Percentiles rank a stretch among this genome's conserved stretches.
phyloP scores from a whole-genome alignment of 1,140 invertebrate species.

The Ips typographus region DNA sequence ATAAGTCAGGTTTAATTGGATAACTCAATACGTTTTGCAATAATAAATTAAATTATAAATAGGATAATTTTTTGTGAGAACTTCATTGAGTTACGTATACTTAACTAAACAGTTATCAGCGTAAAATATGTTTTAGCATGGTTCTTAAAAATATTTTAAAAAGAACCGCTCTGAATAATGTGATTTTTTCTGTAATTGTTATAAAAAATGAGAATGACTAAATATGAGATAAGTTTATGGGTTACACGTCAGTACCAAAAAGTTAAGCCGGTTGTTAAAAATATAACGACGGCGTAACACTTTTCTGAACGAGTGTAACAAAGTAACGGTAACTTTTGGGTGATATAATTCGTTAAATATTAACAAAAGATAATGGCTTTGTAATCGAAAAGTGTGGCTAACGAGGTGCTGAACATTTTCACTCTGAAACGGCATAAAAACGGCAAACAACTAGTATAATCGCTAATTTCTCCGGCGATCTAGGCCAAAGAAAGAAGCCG shows the following conservation, averaged over 20 bases:
- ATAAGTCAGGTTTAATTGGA: too few relatives aligned
- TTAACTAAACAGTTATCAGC: too few relatives aligned
- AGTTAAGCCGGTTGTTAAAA: not conserved
- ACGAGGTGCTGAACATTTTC: slow-evolving; percentile 37
- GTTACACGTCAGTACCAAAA: not conserved
- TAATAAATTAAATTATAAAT: too few relatives aligned
- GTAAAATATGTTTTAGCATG: too few relatives aligned
- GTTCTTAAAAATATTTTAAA: too few relatives aligned
- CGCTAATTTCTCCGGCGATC: slow-evolving; percentile 44
- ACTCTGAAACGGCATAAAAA: slow-evolving; percentile 43
- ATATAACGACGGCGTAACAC: slow-evolving; percentile 21
- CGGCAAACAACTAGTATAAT: slow-evolving; percentile 39
- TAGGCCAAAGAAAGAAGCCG: slow-evolving; percentile 45
- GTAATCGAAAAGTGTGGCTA: slow-evolving; percentile 35
- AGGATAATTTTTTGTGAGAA: too few relatives aligned
- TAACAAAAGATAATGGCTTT: slow-evolving; percentile 25
- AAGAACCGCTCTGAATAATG: too few relatives aligned
- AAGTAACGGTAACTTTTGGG: slow-evolving; percentile 33
- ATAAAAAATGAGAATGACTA: too few relatives aligned
- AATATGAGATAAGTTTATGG: too few relatives aligned
- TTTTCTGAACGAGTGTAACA: slow-evolving; percentile 29
- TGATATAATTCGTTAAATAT: slow-evolving; percentile 36
- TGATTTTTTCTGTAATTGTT: too few relatives aligned
- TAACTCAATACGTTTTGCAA: too few relatives aligned
- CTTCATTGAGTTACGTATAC: too few relatives aligned